These are phyloP conservation scores for Leptura quadrifasciata DNA, from an alignment of 2,888 invertebrate species.

Conservation along the genomic window DNA sequence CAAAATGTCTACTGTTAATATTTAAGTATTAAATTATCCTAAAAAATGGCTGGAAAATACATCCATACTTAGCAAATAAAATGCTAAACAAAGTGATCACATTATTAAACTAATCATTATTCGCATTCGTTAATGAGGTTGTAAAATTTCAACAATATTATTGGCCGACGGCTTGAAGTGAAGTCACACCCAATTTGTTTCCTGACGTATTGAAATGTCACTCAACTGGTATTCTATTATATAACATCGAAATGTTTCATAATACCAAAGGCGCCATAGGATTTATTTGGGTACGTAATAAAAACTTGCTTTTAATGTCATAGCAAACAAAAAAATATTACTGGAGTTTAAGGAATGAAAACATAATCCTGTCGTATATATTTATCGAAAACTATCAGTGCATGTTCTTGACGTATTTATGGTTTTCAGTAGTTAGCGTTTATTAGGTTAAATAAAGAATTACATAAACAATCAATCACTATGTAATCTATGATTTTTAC, in stretches of 20 bases:
- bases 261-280: conserved; percentile 7
- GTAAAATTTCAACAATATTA: background rate
- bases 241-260: background rate
- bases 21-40: no score
- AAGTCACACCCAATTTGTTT: background rate
- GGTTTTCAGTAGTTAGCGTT: conserved; percentile 27
- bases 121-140: background rate
- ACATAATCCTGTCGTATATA: conserved; percentile 18
- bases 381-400: conserved; percentile 31
- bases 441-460: conserved; percentile 31
- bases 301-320: background rate
- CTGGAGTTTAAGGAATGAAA: background rate
- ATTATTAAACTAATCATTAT: background rate
- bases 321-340: background rate
- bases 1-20: background rate
- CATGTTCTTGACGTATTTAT: conserved; percentile 24
- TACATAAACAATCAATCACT: conserved; percentile 38
- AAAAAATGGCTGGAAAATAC: no score
- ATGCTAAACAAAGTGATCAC: background rate
- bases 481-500: conserved; percentile 33
- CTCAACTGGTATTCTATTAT: background rate
- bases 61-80: background rate
- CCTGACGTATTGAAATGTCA: background rate
- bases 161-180: background rate
- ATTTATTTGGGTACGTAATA: conserved; percentile 7